phyloP scores from a whole-genome alignment of 2,888 invertebrate genomes.

The Ennomos erosarius region DNA sequence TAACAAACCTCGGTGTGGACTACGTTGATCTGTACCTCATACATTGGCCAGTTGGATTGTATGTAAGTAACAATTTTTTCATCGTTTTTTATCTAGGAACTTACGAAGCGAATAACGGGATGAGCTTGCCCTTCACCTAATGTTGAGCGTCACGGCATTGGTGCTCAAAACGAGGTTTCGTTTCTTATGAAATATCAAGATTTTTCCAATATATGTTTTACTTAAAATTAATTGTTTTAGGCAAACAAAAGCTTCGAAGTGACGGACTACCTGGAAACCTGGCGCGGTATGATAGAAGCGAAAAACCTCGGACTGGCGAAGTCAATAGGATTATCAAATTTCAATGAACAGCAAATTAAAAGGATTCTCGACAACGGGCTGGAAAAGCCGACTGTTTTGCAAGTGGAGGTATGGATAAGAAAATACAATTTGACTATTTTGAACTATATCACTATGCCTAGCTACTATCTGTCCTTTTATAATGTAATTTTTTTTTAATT shows the following conservation, averaged over 20 bases:
- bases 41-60: constrained; percentile 91
- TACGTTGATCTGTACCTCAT: constrained; percentile 87
- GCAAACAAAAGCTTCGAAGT: constrained; percentile 57
- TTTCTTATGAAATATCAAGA: too few relatives aligned
- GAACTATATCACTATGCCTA: not conserved
- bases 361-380: constrained; percentile 83
- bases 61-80: constrained; percentile 44
- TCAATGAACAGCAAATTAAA: constrained; percentile 89
- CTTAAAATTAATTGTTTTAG: constrained; percentile 43
- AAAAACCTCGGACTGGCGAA: constrained; percentile 86
- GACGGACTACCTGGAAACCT: constrained; percentile 87
- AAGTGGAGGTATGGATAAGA: constrained; percentile 76
- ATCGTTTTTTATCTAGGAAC: too few relatives aligned
- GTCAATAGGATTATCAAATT: constrained; percentile 92
- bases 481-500: not conserved
- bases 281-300: constrained; percentile 89
- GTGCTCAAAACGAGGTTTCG: too few relatives aligned
- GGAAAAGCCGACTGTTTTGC: constrained; percentile 86
- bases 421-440: not conserved
- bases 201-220: too few relatives aligned
- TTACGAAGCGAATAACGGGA: too few relatives aligned
- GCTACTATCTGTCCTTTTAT: not conserved
- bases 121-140: too few relatives aligned
- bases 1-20: constrained; percentile 55
- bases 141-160: too few relatives aligned